Conservation (phyloP, 2,797 vertebrate genomes). For the Vireo griseus region DNA sequence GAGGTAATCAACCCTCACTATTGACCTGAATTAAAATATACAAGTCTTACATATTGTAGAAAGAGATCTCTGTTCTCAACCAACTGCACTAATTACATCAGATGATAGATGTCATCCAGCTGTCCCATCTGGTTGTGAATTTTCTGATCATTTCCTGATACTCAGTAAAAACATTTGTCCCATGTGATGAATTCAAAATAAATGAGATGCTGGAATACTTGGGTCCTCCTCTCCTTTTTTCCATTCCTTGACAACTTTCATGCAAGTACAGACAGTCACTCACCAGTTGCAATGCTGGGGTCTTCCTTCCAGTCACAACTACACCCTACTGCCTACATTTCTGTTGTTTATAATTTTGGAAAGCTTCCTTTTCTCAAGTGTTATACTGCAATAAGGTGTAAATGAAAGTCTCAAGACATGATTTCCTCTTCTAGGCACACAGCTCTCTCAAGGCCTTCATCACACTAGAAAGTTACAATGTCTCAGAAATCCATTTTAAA, state of each 20-base stretch:
- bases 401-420: not conserved
- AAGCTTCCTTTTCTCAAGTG: not conserved
- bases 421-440: not conserved
- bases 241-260: not conserved
- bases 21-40: not conserved
- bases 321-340: not conserved
- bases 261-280: not conserved
- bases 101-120: not conserved
- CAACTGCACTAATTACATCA: not conserved
- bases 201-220: not conserved
- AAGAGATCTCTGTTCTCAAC: not conserved
- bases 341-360: not conserved
- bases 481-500: not conserved
- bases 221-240: not conserved
- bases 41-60: not conserved
- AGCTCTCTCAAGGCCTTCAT: not conserved
- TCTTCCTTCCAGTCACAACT: not conserved
- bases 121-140: not conserved
- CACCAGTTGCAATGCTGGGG: not conserved
- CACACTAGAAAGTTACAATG: not conserved
- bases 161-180: not conserved
- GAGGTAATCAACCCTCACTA: not conserved
- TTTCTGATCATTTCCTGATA: not conserved
- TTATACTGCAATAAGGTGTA: not conserved
- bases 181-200: not conserved